Base-by-base conservation (phyloP, 2,797 vertebrate genomes). In the Acrossocheilus wenchowensis region DNA sequence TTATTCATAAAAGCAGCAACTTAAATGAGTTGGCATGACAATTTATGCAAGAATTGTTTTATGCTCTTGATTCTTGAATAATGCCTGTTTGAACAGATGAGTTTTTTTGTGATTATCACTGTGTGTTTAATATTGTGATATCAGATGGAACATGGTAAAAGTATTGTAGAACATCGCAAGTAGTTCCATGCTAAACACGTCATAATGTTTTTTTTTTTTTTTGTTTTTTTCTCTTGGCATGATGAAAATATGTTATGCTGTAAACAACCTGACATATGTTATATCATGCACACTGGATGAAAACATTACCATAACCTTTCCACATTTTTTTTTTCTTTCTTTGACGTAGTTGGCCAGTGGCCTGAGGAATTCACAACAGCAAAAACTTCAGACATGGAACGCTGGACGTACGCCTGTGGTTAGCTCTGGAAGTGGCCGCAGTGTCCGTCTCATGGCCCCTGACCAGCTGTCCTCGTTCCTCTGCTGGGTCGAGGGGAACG, bases 401-500 rank as follows among this genome's bases (percentile, higher is more conserved):
- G 41, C 79, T 79, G 78, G 87, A 73, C 26, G 60, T n/a, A 57
- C 81, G 72, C 88, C 72, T 26, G 78, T 87, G 69, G 68, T 85
- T 74, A 74, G 73, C 41, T 43, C 7, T 84, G 83, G 50, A 88
- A 86, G 74, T 90, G 83, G 74, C 74, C 30, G 11, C 43, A 78
- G 23, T 60, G 48, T 83, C 68, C 36, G 9, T 86, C 81, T 90
- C 86, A 30, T 89, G 87, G 92, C 92, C 93, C 92, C 93, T 90
- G 89, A 89, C 93, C 94, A 94, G 93, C 93, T 95, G 94, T 92
- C 92, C 90, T 88, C 88, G 88, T 74, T 90, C 86, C 79, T 89
- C 89, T 81, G 86, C 48, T 82, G 84, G 85, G 83, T 60, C 78
- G 15, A 85, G 84, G 78, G 92, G 85, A 89, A 82, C 3, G 77